phyloP scores from a whole-genome alignment of 1,140 invertebrate genomes.

The Drosophila malerkotliana region DNA sequence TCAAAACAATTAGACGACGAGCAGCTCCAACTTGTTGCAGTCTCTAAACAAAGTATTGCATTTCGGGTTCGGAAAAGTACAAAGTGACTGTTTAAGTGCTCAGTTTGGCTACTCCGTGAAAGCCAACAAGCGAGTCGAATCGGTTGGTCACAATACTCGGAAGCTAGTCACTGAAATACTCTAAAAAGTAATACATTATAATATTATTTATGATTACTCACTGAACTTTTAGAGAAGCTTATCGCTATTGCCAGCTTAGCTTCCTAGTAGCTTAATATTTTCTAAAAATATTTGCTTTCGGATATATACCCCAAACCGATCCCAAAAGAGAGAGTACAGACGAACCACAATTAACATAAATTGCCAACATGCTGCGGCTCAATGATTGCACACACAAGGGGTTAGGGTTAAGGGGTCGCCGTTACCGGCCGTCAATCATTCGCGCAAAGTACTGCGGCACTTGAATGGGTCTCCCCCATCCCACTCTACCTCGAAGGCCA shows the following conservation, averaged over 20 bases:
- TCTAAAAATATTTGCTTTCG: no score
- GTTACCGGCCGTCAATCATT: constrained; percentile 64
- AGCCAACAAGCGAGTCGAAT: no score
- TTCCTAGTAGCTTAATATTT: no score
- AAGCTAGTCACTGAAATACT: no score
- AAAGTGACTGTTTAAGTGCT: constrained; percentile 68
- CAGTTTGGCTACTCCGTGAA: constrained; percentile 5
- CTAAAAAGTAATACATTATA: no score
- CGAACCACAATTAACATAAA: constrained; percentile 70
- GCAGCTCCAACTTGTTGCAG: constrained; percentile 64
- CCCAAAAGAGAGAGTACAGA: neutral
- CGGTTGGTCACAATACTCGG: no score
- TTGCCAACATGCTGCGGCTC: constrained; percentile 60
- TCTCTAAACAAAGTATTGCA: constrained; percentile 23
- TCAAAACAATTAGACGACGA: constrained; percentile 71
- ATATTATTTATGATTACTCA: no score
- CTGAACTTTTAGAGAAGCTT: no score
- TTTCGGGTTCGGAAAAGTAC: constrained; percentile 58
- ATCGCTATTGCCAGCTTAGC: no score
- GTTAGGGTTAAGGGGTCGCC: constrained; percentile 38
- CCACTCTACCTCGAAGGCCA: neutral
- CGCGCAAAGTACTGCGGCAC: constrained; percentile 55
- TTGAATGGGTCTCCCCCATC: no score
- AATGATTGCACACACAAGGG: constrained; percentile 54
- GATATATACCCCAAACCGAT: neutral